A percentile compares a stretch with the other conserved stretches of the same genome.
Conservation (phyloP, 2,113 vertebrate species). For the Collichthys lucidus region DNA sequence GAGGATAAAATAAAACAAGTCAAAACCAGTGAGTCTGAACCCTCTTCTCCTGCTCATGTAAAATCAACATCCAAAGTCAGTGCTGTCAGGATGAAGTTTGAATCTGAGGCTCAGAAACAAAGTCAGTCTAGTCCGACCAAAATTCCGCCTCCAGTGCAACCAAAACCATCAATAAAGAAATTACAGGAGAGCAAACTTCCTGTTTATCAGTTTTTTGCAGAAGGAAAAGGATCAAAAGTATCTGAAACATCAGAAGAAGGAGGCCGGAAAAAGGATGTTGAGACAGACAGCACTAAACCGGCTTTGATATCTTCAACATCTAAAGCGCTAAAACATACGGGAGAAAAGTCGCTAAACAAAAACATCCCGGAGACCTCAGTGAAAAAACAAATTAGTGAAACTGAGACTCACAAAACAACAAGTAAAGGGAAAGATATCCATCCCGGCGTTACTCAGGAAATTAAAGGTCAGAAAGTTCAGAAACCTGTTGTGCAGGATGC, state of each 20-base stretch:
- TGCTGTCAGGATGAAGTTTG: conserved; percentile 93
- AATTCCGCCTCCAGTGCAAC: conserved; percentile 80
- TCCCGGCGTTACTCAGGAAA: conserved; percentile 43
- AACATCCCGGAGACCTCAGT: conserved; percentile 68
- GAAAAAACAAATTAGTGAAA: conserved; percentile 76
- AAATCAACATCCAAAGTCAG: conserved; percentile 91
- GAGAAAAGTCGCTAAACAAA: conserved; percentile 82
- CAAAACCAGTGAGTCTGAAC: conserved; percentile 81
- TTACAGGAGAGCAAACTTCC: conserved; percentile 94
- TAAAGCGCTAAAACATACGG: conserved; percentile 75
- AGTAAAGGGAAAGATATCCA: conserved; percentile 79
- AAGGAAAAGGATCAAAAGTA: conserved; percentile 87
- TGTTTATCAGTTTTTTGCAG: conserved; percentile 87
- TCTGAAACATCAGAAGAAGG: conserved; percentile 83
- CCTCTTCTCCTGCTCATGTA: conserved; percentile 86
- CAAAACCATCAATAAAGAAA: conserved; percentile 92
- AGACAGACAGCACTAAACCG: conserved; percentile 77
- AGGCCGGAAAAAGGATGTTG: conserved; percentile 62
- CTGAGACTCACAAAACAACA: conserved; percentile 81
- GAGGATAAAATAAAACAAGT: conserved; percentile 84
- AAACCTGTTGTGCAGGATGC: conserved; percentile 83
- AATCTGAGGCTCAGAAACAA: conserved; percentile 88
- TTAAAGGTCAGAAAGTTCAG: conserved; percentile 84
- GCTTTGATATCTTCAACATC: conserved; percentile 65
- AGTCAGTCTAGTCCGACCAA: conserved; percentile 76